phyloP scores from a whole-genome alignment of 2,888 invertebrate genomes.

The Microchrysa polita region DNA sequence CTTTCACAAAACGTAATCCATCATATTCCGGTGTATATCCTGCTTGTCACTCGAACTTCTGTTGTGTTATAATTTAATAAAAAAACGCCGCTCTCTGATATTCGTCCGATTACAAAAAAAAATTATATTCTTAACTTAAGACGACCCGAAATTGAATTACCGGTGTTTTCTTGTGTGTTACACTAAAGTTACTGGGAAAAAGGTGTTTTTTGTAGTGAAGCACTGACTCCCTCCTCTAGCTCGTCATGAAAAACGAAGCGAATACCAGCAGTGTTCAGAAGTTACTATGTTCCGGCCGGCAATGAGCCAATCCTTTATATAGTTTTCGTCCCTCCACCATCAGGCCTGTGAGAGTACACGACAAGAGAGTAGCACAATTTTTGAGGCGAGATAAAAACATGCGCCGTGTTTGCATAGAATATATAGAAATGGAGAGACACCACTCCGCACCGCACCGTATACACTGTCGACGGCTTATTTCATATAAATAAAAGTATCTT shows the following conservation, averaged over 20 bases:
- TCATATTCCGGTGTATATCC: not conserved
- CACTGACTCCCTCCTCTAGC: constrained; percentile 11
- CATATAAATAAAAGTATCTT: too few relatives aligned
- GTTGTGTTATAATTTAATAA: not conserved
- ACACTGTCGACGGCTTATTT: too few relatives aligned
- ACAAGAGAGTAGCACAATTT: not conserved
- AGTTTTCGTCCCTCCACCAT: constrained; percentile 36
- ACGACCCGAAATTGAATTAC: not conserved
- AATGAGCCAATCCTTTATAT: constrained; percentile 50
- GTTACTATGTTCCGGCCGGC: constrained; percentile 64
- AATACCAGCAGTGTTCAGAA: constrained; percentile 61
- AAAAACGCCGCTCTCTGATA: constrained; percentile 38
- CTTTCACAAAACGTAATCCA: constrained; percentile 1
- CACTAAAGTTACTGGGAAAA: constrained; percentile 7
- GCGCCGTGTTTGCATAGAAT: too few relatives aligned
- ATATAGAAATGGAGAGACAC: constrained; percentile 6
- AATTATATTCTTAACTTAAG: not conserved
- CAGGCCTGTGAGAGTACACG: not conserved
- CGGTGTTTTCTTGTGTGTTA: constrained; percentile 5
- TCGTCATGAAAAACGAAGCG: constrained; percentile 52
- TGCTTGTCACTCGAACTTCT: not conserved
- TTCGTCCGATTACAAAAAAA: constrained; percentile 12
- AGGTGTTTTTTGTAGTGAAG: too few relatives aligned
- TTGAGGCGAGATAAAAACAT: not conserved
- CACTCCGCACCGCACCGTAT: too few relatives aligned